Evolutionary conservation across 2,797 vertebrate genomes (phyloP).

Genomic region (Euthynnus affinis): DNA sequence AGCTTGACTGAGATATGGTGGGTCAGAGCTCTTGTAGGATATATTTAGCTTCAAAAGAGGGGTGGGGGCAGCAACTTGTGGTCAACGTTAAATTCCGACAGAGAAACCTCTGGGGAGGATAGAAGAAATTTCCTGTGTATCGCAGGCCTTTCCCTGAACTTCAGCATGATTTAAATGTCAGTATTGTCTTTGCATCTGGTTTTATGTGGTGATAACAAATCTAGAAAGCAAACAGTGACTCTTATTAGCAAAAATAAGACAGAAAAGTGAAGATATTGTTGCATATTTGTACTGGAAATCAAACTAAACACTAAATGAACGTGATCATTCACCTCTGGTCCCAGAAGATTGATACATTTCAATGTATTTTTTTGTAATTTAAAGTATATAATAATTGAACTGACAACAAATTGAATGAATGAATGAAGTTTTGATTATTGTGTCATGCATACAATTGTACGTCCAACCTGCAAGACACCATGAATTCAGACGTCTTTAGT

Average conservation of each 20-base stretch:
- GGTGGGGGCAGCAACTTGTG: conserved; percentile 40
- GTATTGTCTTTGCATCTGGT: not conserved
- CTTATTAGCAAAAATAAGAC: not conserved
- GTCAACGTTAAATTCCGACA: conserved; percentile 34
- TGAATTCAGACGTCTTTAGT: too few species aligned
- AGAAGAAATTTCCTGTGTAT: not conserved
- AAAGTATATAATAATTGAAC: not conserved
- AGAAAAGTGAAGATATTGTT: too few species aligned
- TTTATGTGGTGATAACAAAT: not conserved
- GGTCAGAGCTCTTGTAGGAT: conserved; percentile 61
- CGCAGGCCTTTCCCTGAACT: conserved; percentile 1
- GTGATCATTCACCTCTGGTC: not conserved
- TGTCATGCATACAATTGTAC: too few species aligned
- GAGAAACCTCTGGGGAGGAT: conserved; percentile 39
- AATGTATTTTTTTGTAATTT: too few species aligned
- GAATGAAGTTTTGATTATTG: too few species aligned
- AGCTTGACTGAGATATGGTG: conserved; percentile 69
- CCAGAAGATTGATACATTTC: too few species aligned
- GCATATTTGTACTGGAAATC: not conserved
- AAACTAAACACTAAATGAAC: not conserved
- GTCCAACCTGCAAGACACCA: too few species aligned
- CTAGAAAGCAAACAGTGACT: not conserved
- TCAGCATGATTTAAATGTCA: not conserved
- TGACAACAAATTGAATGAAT: too few species aligned
- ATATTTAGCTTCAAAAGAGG: conserved; percentile 74